phyloP scores from a whole-genome alignment of 2,888 invertebrate species.

The Dryobotodes eremita region DNA sequence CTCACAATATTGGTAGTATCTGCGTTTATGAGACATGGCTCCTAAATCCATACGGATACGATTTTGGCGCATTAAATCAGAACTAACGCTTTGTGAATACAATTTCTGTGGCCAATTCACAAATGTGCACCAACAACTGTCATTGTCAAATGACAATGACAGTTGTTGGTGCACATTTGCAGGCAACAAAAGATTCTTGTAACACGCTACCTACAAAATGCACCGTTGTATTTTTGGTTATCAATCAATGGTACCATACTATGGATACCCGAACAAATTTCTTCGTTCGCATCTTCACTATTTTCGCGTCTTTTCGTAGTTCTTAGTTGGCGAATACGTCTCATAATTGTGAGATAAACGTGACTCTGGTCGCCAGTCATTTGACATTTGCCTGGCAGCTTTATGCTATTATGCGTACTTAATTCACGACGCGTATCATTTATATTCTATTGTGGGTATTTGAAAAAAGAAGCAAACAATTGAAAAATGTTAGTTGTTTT shows the following conservation, averaged over 20 bases:
- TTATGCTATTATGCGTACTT: constrained; percentile 67
- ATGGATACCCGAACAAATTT: neutral
- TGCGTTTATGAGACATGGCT: too few relatives aligned
- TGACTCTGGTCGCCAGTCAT: constrained; percentile 41
- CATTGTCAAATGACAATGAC: too few relatives aligned
- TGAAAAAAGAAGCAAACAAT: constrained; percentile 52
- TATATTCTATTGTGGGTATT: constrained; percentile 51
- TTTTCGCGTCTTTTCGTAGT: neutral
- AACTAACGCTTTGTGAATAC: neutral
- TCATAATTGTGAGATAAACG: constrained; percentile 29
- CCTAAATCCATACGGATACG: too few relatives aligned
- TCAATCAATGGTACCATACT: neutral
- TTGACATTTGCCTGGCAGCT: constrained; percentile 70
- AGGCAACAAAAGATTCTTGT: neutral
- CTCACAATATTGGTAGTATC: too few relatives aligned
- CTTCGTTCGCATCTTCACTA: too few relatives aligned
- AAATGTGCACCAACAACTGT: neutral
- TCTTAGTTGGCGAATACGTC: neutral
- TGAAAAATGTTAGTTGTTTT: constrained; percentile 28
- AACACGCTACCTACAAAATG: neutral
- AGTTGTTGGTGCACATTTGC: too few relatives aligned
- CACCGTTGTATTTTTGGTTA: neutral
- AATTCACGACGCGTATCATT: constrained; percentile 62
- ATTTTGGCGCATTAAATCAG: neutral
- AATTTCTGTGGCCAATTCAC: neutral